These are phyloP conservation scores for Sinodicranocentrus sp. DNA, from an alignment of 2,888 invertebrate genomes.

Conservation along the genomic window DNA sequence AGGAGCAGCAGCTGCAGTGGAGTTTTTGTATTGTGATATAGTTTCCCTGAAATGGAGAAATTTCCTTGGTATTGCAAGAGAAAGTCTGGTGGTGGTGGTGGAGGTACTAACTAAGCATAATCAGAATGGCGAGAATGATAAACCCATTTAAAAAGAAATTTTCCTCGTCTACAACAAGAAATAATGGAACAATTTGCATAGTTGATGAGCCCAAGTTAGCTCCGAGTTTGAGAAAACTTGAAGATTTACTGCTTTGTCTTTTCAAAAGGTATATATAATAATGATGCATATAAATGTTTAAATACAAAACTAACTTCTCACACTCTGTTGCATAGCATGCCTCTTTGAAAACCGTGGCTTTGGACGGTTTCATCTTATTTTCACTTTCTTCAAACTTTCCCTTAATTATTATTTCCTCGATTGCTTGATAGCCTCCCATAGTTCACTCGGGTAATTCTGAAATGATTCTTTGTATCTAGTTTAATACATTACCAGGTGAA, in stretches of 20 bases:
- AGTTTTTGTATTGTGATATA: background rate
- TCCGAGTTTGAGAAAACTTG: conserved; percentile 21
- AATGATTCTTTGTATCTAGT: background rate
- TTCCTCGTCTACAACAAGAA: conserved; percentile 56
- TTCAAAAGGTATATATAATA: conserved; percentile 46
- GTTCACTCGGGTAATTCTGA: background rate
- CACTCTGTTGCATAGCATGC: background rate
- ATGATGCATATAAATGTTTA: conserved; percentile 46
- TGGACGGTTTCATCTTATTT: background rate
- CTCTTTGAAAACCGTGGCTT: background rate
- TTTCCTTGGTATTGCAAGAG: too few relatives aligned
- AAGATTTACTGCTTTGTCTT: conserved; percentile 46
- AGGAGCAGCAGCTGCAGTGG: background rate
- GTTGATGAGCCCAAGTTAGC: conserved; percentile 53
- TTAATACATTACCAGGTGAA: background rate
- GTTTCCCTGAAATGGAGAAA: background rate
- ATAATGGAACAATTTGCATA: conserved; percentile 69
- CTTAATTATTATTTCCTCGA: background rate
- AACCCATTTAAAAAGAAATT: conserved; percentile 60
- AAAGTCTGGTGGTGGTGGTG: too few relatives aligned
- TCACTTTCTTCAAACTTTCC: background rate
- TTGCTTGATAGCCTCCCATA: background rate
- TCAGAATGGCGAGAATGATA: conserved; percentile 52
- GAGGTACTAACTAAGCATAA: conserved; percentile 35
- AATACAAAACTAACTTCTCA: background rate